Percentiles rank a stretch among this genome's conserved stretches.
These are phyloP conservation scores for Campoplex capitator DNA, from an alignment of 2,888 invertebrate genomes.

Conservation along the genomic window DNA sequence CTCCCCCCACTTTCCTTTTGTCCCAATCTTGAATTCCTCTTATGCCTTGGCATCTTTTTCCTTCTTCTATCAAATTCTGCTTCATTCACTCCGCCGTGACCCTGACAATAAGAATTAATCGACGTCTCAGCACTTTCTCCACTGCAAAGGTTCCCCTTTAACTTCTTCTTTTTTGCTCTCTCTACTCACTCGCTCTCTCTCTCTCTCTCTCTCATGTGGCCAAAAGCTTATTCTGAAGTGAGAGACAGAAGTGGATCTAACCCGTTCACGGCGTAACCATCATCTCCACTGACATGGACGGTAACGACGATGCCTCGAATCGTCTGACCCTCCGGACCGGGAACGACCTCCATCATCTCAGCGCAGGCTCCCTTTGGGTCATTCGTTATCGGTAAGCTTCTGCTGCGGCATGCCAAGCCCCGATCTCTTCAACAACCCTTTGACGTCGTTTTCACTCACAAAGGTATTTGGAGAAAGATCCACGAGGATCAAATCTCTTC, in stretches of 20 bases:
- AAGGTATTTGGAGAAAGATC: conserved; percentile 1
- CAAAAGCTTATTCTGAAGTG: background rate
- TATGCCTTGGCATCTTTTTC: conserved; percentile 1
- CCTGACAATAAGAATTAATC: conserved; percentile 80
- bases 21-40: conserved; percentile 25
- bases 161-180: conserved; percentile 46
- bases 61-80: background rate
- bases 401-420: conserved; percentile 24
- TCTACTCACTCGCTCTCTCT: conserved; percentile 8
- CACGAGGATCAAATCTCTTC: background rate
- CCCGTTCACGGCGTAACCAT: conserved; percentile 33
- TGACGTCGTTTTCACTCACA: conserved; percentile 34
- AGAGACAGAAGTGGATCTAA: conserved; percentile 15
- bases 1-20: background rate
- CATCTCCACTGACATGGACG: conserved; percentile 22
- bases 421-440: conserved; percentile 47
- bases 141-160: conserved; percentile 25
- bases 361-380: conserved; percentile 4
- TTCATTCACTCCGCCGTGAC: conserved; percentile 66
- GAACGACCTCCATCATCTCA: conserved; percentile 36
- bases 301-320: conserved; percentile 26
- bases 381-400: conserved; percentile 51
- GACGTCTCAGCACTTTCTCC: conserved; percentile 75
- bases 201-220: background rate
- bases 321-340: conserved; percentile 33